These are phyloP conservation scores for Sebastolobus alascanus DNA, from an alignment of 2,797 vertebrate species.

Conservation along the genomic window DNA sequence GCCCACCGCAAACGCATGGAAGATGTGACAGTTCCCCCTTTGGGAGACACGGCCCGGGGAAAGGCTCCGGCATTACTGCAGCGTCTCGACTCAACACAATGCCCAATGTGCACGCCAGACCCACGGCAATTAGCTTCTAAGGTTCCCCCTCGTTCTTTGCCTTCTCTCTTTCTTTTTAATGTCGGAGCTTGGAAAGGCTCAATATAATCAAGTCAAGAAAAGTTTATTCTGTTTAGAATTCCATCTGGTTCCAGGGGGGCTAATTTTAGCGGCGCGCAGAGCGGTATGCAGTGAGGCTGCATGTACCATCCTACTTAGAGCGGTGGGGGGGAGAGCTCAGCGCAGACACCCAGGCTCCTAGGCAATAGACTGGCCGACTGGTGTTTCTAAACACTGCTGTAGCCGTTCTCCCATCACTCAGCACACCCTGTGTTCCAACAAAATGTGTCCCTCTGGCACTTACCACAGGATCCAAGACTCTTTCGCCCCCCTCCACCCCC, in stretches of 20 bases:
- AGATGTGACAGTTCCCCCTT: constrained; percentile 77
- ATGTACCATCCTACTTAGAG: constrained; percentile 85
- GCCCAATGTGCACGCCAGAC: constrained; percentile 82
- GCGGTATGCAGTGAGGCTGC: constrained; percentile 81
- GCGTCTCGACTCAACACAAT: constrained; percentile 82
- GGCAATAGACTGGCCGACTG: constrained; percentile 83
- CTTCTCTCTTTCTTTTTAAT: constrained; percentile 82
- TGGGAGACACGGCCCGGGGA: constrained; percentile 70
- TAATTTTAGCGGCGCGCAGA: constrained; percentile 83
- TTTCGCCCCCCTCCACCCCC: constrained; percentile 34
- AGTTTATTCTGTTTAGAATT: constrained; percentile 87
- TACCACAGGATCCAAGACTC: constrained; percentile 76
- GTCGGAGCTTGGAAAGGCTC: constrained; percentile 85
- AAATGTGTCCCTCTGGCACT: constrained; percentile 82
- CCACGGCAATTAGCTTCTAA: constrained; percentile 85
- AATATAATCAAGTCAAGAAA: constrained; percentile 88
- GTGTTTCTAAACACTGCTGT: constrained; percentile 84
- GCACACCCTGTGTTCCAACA: constrained; percentile 78
- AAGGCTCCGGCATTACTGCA: constrained; percentile 75
- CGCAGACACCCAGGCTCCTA: constrained; percentile 87
- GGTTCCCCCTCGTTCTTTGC: constrained; percentile 74
- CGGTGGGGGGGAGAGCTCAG: constrained; percentile 57
- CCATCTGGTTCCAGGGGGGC: constrained; percentile 85
- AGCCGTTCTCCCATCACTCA: constrained; percentile 85
- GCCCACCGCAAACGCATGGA: constrained; percentile 80